Conservation (phyloP, 37 sponge, comb jelly and placozoan species). For the Mnemiopsis leidyi region DNA sequence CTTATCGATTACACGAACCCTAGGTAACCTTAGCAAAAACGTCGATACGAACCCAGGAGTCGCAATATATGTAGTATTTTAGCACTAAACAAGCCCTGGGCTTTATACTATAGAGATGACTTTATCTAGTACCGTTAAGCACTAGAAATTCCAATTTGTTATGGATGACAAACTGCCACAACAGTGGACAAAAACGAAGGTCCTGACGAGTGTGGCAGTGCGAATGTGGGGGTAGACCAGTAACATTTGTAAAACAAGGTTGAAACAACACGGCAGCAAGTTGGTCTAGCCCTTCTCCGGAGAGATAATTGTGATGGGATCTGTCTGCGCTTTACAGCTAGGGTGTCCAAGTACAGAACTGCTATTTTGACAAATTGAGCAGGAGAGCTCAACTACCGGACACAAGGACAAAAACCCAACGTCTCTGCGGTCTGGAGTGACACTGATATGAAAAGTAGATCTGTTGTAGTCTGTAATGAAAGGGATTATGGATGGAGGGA, state of each 20-base stretch:
- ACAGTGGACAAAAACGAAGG: neutral
- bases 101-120: neutral
- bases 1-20: neutral
- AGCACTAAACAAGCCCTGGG: neutral
- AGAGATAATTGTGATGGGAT: too few relatives aligned
- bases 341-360: neutral
- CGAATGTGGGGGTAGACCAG: too few relatives aligned
- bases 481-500: too few relatives aligned
- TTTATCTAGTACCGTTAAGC: neutral
- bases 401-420: neutral
- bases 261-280: too few relatives aligned
- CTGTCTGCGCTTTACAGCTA: neutral
- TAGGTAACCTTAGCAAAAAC: neutral
- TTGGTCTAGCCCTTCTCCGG: too few relatives aligned
- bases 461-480: too few relatives aligned
- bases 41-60: neutral
- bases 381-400: neutral
- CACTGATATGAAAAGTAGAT: neutral
- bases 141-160: neutral
- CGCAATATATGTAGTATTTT: too few relatives aligned
- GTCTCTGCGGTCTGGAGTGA: neutral
- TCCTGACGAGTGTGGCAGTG: too few relatives aligned
- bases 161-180: neutral
- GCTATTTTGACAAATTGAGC: neutral
- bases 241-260: too few relatives aligned